Evolutionary conservation across 2,888 invertebrate genomes (phyloP).

Genomic region (Balanococcus diminutus): DNA sequence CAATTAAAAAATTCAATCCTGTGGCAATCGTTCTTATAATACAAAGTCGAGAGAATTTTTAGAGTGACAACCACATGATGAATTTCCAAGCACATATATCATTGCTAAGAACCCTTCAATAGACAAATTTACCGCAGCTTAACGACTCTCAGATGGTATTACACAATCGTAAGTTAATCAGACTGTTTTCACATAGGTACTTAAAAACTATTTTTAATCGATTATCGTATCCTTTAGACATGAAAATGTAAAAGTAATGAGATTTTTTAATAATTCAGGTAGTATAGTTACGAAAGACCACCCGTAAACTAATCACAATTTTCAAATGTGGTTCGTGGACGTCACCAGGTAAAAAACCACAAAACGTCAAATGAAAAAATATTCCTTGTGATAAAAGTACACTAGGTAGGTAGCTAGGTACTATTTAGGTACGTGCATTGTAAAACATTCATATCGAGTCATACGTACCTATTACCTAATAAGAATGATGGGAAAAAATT

Average conservation of each 20-base stretch:
- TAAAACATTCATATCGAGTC: no score
- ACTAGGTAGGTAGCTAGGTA: no score
- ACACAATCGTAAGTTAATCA: background rate
- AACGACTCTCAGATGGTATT: background rate
- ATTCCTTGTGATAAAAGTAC: background rate
- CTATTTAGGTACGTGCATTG: no score
- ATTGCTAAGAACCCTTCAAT: background rate
- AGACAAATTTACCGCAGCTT: background rate
- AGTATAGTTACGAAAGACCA: conserved; percentile 6
- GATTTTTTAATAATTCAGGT: background rate
- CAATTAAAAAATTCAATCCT: no score
- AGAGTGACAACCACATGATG: no score
- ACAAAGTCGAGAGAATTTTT: no score
- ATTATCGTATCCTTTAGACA: background rate
- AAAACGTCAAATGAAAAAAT: background rate
- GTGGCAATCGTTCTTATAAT: no score
- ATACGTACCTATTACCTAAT: no score
- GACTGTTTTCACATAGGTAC: background rate
- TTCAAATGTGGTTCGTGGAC: background rate
- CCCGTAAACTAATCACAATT: background rate
- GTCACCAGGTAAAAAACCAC: background rate
- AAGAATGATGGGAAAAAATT: no score
- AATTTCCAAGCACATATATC: no score
- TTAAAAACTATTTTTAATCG: background rate
- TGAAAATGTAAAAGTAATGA: background rate